Evolutionary conservation across 2,888 invertebrate genomes (phyloP), one percentile per base, ranked within the genome.

Genomic region (Exocentrus adspersus): DNA sequence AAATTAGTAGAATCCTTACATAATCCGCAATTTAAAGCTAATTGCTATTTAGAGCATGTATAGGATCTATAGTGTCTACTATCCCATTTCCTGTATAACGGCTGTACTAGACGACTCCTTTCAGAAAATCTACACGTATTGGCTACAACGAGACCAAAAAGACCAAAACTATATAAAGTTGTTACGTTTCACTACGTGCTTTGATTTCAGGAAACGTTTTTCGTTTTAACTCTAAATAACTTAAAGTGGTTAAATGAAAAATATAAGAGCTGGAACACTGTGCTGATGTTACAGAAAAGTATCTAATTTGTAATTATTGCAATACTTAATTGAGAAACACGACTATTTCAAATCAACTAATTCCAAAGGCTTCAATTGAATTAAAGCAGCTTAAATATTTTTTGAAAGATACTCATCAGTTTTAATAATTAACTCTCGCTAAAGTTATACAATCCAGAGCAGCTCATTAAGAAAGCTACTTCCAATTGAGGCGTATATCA

Each of bases 61-160:
- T 21, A 54, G 42, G n/a, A n/a, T n/a, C 24, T 28, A 24, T 17
- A 54, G 28, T 42, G 28, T 54, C 54, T 42, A n/a, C 54, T 54
- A 43, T 54, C 17, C 43, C n/a, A 19, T 43, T 54, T 43, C 43
- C 20, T 12, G 16, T 9, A 21, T 37, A 37, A 52, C 54, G 28
- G 54, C 50, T 30, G 16, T 43, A 43, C 42, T 19, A 43, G 54
- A 54, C 24, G 54, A 54, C 54, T 54, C 54, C 42, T 41, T 43
- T 41, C 10, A 43, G 28, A 54, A 61, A 61, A 61, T 48, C 48
- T 52, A 45, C 48, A 61, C 46, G 61, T 61, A 54, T n/a, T 32
- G 45, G 61, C 46, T 61, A 61, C 54, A 61, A 61, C 54, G 53
- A 53, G 48, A 61, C 30, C 48, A 32, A 54, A 61, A 48, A 61